phyloP scores from a whole-genome alignment of 2,888 invertebrate genomes.

The Tachystola acroxantha region DNA sequence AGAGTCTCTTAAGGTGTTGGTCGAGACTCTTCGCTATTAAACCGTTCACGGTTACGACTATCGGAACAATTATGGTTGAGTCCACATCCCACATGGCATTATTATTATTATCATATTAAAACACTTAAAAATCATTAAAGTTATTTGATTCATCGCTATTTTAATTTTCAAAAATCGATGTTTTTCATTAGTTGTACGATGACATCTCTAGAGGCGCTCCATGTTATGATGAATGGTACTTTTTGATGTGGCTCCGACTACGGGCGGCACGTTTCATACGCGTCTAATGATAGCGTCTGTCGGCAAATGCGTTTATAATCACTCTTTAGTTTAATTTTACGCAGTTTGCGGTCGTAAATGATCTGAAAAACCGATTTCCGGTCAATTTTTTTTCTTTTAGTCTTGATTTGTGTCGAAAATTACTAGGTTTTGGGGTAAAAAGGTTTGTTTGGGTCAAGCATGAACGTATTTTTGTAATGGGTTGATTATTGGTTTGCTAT shows the following conservation, averaged over 20 bases:
- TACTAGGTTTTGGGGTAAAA: background rate
- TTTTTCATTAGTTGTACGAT: too few species aligned
- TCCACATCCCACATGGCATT: too few species aligned
- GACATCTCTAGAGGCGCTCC: too few species aligned
- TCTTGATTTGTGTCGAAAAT: conserved; percentile 1
- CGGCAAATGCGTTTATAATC: conserved; percentile 18
- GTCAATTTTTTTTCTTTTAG: conserved; percentile 1
- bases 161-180: too few species aligned
- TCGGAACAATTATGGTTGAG: too few species aligned
- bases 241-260: conserved; percentile 31
- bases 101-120: too few species aligned
- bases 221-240: conserved; percentile 36
- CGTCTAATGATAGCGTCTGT: conserved; percentile 28
- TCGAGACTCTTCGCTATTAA: too few species aligned
- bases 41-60: too few species aligned
- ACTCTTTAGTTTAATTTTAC: conserved; percentile 30
- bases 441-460: background rate
- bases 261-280: conserved; percentile 9
- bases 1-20: too few species aligned
- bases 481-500: too few species aligned
- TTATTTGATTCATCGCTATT: too few species aligned
- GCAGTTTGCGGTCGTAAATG: conserved; percentile 28
- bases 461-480: background rate
- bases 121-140: too few species aligned
- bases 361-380: conserved; percentile 18